Evolutionary conservation across 1,140 invertebrate genomes (phyloP), one percentile per base, ranked within the genome.

Genomic region (Drosophila rhopaloa): DNA sequence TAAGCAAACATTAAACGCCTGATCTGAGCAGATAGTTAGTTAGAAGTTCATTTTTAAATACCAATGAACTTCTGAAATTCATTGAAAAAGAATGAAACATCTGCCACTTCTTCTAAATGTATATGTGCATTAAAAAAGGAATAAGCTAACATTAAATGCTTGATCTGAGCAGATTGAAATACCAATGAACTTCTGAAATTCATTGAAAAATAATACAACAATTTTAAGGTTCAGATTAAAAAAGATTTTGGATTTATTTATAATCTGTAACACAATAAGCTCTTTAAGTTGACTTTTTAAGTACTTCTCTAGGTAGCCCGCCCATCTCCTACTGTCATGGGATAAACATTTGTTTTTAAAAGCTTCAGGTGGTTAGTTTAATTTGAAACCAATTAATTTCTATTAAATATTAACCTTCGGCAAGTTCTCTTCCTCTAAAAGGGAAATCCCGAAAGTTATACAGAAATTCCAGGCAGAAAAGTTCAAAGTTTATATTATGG

Each of bases 401-500:
- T 59, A 59, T 62, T 58, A 62, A 41, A 59, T 40, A 62, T 59
- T 32, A 32, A 62, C 37, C 54, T 43, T 5, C 10, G 5, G 11
- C 13, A 27, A 27, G 13, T 40, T 5, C 5, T 0, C 9, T 1
- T 1, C 10, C 10, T 8, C 8, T 9, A 1, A 16, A 11, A 7
- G 6, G 9, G 32, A 53, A 19, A 32, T 13, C 32, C 32, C 50
- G 40, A 67, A 63, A 51, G 16, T 67, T 67, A 35, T 37, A 7
- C 44, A 29, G 29, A 66, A 41, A 41, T 56, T 57, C 24, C 24
- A 41, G 35, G 19, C 14, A 2, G 5, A 24, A 62, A 62, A 59
- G 59, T 57, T 57, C 35, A 56, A 61, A 61, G 60, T 59, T 62
- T 40, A 14, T 16, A 24, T 59, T 59, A 59, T 41, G 60, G 60